Percentiles rank a stretch among this genome's conserved stretches.
Evolutionary conservation across 2,797 vertebrate genomes (phyloP).

Genomic region (Chaetophractus vellerosus): DNA sequence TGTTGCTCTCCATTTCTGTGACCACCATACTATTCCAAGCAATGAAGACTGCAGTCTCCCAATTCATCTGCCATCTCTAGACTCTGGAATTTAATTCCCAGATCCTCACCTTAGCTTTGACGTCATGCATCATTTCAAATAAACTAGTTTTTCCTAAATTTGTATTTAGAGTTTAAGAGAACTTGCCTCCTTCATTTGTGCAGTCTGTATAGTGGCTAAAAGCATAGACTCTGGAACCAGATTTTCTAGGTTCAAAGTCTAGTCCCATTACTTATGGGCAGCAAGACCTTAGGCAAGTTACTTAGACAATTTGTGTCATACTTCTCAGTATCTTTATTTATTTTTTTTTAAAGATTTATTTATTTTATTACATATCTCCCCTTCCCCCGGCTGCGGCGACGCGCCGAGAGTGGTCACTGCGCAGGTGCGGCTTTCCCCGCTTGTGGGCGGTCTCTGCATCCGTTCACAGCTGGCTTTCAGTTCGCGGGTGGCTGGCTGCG

Average conservation of each 20-base stretch:
- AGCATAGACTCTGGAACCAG: not conserved
- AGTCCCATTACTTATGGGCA: not conserved
- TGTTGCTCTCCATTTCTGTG: not conserved
- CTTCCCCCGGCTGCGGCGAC: no score
- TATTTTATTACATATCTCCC: no score
- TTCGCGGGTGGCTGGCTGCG: no score
- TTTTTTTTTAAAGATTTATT: no score
- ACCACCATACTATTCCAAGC: not conserved
- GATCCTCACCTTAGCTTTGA: conserved; percentile 22
- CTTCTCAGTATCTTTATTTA: conserved; percentile 26
- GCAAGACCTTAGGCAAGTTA: not conserved
- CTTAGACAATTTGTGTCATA: not conserved
- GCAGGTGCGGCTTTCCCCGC: no score
- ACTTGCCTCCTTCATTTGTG: not conserved
- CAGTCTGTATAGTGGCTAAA: not conserved
- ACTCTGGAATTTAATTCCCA: not conserved
- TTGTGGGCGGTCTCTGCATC: no score
- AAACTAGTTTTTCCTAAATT: not conserved
- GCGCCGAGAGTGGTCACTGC: no score
- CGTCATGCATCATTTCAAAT: not conserved
- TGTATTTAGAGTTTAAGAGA: not conserved
- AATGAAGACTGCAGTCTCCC: not conserved
- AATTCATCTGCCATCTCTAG: not conserved
- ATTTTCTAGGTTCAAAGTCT: not conserved
- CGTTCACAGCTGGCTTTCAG: no score